Base-by-base conservation (phyloP, 2,113 vertebrate species). In the Columbina picui region DNA sequence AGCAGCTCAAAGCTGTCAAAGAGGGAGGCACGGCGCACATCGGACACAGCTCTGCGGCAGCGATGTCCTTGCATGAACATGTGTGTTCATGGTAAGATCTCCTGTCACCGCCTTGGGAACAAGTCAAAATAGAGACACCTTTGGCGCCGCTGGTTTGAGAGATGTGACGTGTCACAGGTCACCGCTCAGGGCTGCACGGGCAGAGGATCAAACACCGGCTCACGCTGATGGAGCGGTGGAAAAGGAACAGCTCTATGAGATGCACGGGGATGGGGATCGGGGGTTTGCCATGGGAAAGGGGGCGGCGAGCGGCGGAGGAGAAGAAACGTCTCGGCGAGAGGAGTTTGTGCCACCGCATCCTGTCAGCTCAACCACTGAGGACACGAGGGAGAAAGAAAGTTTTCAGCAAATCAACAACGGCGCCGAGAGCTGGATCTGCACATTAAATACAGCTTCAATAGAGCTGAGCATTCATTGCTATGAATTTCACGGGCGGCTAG, bases 41-140 rank as follows among this genome's bases (percentile, higher is more conserved):
- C 2, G 6, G 84, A 23, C 41, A 13, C 0, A 0, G 22, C 17
- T 3, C 56, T 23, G 52, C 6, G 5, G 38, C 55, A 70, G 36
- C 0, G 0, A 49, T 13, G 69, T 39, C 61, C 65, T 45, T 20
- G 64, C 63, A 60, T 53, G 76, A 17, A 5, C 9, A 4, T 0
- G 0, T 13, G n/a, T 45, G 7, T 29, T 17, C 30, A 41, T 0
- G 10, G 21, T 2, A 17, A 41, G 15, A 84, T 50, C 38, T 61
- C 55, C 38, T 32, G 43, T 8, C 49, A 25, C 2, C 2, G 4
- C 15, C 55, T 55, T 0, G 0, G 84, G 65, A 71, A 30, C 47
- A 60, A 52, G 29, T 1, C 4, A 3, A 55, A 89, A 25, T 5
- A 1, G 39, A 73, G 59, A 34, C 43, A 26, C 8, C 65, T 81